A percentile compares a stretch with the other conserved stretches of the same genome.
phyloP scores from a whole-genome alignment of 2,797 vertebrate species.

The Alauda arvensis region DNA sequence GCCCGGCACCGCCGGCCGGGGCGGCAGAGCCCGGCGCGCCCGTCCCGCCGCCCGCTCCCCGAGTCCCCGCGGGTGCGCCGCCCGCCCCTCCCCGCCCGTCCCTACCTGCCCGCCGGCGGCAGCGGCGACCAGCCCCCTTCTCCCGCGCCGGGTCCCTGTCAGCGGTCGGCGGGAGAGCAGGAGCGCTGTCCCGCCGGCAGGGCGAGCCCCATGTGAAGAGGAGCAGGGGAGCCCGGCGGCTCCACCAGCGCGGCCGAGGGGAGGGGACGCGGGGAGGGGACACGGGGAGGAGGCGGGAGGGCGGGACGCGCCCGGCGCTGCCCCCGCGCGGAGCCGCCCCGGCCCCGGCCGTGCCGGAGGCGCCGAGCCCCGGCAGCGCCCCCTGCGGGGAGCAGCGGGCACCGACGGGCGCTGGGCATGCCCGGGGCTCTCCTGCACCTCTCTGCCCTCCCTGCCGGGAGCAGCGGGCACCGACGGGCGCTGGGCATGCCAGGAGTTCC shows the following conservation, averaged over 20 bases:
- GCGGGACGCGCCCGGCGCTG: constrained; percentile 17
- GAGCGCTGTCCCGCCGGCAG: neutral
- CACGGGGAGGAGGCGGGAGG: neutral
- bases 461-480: neutral
- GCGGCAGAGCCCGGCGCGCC: neutral
- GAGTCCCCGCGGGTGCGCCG: neutral
- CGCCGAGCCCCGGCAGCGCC: constrained; percentile 51
- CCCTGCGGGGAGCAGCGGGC: constrained; percentile 24
- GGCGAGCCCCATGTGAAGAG: constrained; percentile 16
- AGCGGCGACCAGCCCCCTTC: neutral
- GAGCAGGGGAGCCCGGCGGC: constrained; percentile 44
- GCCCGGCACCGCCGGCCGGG: neutral
- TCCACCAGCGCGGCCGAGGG: constrained; percentile 45
- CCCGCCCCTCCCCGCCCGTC: neutral
- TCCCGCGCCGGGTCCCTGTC: neutral
- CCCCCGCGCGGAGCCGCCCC: constrained; percentile 53
- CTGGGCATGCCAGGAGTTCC: too few relatives aligned
- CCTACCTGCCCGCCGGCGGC: neutral
- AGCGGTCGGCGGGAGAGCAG: neutral
- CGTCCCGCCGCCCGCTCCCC: neutral
- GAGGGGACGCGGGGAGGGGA: neutral
- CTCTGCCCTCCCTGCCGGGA: constrained; percentile 27
- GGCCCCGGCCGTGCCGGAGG: neutral
- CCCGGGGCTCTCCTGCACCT: too few relatives aligned
- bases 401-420: neutral